Base-by-base conservation (phyloP, 2,888 invertebrate species). In the Caenorhabditis macrosperma region DNA sequence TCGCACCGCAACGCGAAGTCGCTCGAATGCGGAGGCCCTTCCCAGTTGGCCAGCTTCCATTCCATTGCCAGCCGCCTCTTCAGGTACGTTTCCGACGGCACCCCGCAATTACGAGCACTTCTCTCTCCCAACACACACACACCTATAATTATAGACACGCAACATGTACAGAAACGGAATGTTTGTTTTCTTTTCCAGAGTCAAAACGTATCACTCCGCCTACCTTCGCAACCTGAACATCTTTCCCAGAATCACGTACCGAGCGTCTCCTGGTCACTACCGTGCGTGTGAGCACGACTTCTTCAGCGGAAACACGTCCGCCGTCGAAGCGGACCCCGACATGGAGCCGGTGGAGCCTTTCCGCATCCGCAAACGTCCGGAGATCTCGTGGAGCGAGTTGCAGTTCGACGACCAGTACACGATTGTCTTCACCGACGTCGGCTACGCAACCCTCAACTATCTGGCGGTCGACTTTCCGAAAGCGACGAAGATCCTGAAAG, bases 251-350 rank as follows among this genome's bases (percentile, higher is more conserved):
- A 81, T 90, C 48, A 83, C 82, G 17, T 90, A 86, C 63, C 59
- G 79, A 24, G 82, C 84, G 17, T 79, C 82, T 24, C 83, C 86
- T 6, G 90, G 90, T 6, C 67, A 80, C n/a, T 90, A 90, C 67
- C 82, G 87, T 44, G 90, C 88, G 0, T 90, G 90, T 78, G 90
- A 90, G 54, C 90, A 90, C 60, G 84, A 88, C 24, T 89, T 84
- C 64, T 77, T 78, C 22, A 68, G 69, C 15, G 68, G 66, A 9
- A 81, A 81, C 46, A 75, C 79, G 1, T 57, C 80, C 0, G 64
- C 69, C 0, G 78, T 86, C 1, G 84, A 83, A 35, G 88, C 82
- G 1, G 86, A 88, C 71, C 90, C 90, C 1, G 82, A 86, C 28
- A 88, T 86, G 87, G 75, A 79, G 1, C 84, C 87, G 1, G 82